Base-by-base conservation (phyloP, 2,797 vertebrate genomes). In the Sylvia borin region DNA sequence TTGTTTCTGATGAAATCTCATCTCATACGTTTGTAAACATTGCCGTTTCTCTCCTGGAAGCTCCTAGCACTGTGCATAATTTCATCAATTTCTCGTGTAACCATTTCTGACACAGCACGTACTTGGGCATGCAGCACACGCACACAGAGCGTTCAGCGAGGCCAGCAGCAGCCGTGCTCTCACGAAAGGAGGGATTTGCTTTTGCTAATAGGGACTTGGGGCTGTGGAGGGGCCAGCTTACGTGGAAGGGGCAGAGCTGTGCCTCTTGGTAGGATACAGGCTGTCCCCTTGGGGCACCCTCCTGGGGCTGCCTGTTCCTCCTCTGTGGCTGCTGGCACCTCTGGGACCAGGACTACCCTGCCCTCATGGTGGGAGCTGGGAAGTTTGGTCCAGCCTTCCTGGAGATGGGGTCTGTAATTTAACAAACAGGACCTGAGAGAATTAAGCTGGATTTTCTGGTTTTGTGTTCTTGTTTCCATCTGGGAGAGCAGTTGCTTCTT, bases 1-100 rank as follows among this genome's bases (percentile, higher is more conserved):
- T 92, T 74, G 31, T 95, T 95, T 91, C 84, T 89, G 88, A 55
- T 3, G 18, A 76, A 92, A 93, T 75, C 26, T 79, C 51, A 55
- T 82, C 50, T 83, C 70, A 53, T 17, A 9, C 36, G 0, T 87
- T 93, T 96, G 60, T 89, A 89, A 94, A 92, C 71, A 72, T 76
- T 43, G 26, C n/a, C 68, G 2, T 92, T 94, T 90, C 54, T 45
- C 84, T 95, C 81, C 84, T 94, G 84, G 86, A 92, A 47, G 47
- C 70, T 92, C 58, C 43, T 55, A 72, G 76, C n/a, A 8, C 47
- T 61, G 61, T 92, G 80, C 86, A 58, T 78, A 51, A 86, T 65
- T 86, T 92, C 70, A 92, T 45, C 71, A 51, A 1, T 92, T 93
- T 82, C 74, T 79, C 21, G 2, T 20, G 21, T 68, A 92, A 91